phyloP scores from a whole-genome alignment of 2,888 invertebrate genomes.

The Leptothorax acervorum region DNA sequence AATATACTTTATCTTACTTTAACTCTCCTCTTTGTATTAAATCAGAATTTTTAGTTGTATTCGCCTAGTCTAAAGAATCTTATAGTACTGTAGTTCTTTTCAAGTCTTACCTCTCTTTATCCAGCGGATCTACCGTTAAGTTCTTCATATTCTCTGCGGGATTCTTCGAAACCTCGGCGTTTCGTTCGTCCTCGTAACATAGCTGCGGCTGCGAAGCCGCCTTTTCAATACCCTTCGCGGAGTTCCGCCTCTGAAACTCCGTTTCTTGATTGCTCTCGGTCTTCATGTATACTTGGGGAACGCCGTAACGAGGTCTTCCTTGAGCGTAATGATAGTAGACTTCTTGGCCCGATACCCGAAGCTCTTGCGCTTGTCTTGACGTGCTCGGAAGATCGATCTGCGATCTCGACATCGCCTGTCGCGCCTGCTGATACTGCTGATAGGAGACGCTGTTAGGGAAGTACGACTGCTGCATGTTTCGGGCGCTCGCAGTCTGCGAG shows the following conservation, averaged over 20 bases:
- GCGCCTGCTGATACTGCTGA: slow-evolving; percentile 81
- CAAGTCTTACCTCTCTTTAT: slow-evolving; percentile 73
- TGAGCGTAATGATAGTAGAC: slow-evolving; percentile 82
- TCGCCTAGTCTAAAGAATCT: neutral
- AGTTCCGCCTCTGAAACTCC: slow-evolving; percentile 81
- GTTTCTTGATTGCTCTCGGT: slow-evolving; percentile 78
- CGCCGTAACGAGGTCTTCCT: slow-evolving; percentile 79
- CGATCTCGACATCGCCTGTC: slow-evolving; percentile 82
- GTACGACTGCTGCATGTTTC: slow-evolving; percentile 74
- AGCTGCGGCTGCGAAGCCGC: slow-evolving; percentile 90
- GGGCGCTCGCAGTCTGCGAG: slow-evolving; percentile 58
- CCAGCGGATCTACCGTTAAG: slow-evolving; percentile 70
- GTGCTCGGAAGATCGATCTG: slow-evolving; percentile 83
- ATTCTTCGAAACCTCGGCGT: slow-evolving; percentile 70
- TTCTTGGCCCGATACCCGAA: slow-evolving; percentile 80
- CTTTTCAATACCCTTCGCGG: slow-evolving; percentile 81
- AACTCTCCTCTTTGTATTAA: neutral
- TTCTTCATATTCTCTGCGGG: slow-evolving; percentile 74
- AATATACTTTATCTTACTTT: neutral
- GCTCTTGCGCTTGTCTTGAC: slow-evolving; percentile 80
- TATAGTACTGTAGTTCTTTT: neutral
- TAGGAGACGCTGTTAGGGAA: slow-evolving; percentile 79
- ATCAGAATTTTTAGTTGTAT: neutral
- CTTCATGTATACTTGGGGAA: slow-evolving; percentile 82
- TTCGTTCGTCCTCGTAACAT: slow-evolving; percentile 86